Evolutionary conservation across 2,113 vertebrate species (phyloP).

Genomic region (Podocnemis expansa): DNA sequence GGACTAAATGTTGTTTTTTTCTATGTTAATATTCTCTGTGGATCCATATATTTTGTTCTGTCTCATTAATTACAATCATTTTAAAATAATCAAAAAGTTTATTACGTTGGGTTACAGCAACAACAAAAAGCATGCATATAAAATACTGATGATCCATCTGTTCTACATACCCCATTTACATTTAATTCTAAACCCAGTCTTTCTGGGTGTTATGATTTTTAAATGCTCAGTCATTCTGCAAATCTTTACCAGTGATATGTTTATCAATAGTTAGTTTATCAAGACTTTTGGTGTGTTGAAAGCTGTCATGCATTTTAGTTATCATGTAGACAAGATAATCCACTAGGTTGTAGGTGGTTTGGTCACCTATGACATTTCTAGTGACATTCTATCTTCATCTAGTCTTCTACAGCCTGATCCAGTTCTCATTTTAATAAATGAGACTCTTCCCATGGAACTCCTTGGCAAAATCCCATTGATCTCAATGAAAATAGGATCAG

Average conservation of each 20-base stretch:
- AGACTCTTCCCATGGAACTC: not conserved
- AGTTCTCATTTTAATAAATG: not conserved
- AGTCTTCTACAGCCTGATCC: not conserved
- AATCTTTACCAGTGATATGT: not conserved
- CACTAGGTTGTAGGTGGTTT: not conserved
- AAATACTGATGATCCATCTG: not conserved
- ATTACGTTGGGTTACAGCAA: fast-evolving
- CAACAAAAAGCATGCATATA: not conserved
- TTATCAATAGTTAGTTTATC: not conserved
- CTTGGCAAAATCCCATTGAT: not conserved
- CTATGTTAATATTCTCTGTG: not conserved
- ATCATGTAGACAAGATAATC: not conserved
- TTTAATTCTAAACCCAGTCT: not conserved
- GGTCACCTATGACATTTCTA: not conserved
- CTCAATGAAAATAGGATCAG: not conserved
- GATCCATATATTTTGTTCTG: not conserved
- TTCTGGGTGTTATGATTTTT: not conserved
- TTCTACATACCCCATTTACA: not conserved
- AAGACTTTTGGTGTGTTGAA: not conserved
- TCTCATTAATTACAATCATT: not conserved
- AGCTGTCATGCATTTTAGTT: fast-evolving
- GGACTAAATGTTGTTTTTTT: not conserved
- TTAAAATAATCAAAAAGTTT: not conserved
- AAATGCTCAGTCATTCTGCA: not conserved
- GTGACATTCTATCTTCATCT: not conserved